phyloP scores from a whole-genome alignment of 2,797 vertebrate species.

The Orientallactaga sibirica region DNA sequence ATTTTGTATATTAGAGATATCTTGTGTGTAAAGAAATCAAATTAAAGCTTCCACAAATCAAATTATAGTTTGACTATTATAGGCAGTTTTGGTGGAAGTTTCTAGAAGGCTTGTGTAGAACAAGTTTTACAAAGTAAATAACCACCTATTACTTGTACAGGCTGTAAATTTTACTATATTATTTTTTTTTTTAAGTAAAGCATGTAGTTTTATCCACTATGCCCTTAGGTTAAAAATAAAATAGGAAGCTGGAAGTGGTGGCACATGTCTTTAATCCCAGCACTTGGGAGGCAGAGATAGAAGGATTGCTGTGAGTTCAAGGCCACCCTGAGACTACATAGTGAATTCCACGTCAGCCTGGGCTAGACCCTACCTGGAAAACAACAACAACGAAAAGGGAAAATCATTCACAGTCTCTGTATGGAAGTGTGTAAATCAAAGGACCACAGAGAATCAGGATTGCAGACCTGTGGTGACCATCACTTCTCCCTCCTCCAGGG shows the following conservation, averaged over 20 bases:
- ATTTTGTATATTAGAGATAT: not conserved
- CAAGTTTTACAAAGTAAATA: conserved; percentile 14
- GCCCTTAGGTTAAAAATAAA: not conserved
- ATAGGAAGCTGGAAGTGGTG: not conserved
- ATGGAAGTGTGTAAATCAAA: not conserved
- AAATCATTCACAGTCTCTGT: not conserved
- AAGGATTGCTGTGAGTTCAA: too few relatives aligned
- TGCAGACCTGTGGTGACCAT: not conserved
- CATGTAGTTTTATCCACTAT: not conserved
- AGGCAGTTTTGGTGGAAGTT: not conserved
- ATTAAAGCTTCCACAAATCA: conserved; percentile 4
- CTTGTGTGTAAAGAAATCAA: conserved; percentile 19
- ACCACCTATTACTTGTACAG: not conserved
- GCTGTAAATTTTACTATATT: not conserved
- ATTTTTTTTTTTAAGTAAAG: conserved; percentile 19
- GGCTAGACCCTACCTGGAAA: too few relatives aligned
- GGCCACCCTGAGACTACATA: too few relatives aligned
- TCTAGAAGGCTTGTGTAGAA: conserved; percentile 2
- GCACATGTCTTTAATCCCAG: too few relatives aligned
- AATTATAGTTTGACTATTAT: not conserved
- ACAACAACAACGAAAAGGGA: not conserved
- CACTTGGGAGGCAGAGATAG: too few relatives aligned
- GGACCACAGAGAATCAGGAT: not conserved
- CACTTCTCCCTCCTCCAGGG: conserved; percentile 15
- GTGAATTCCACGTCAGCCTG: too few relatives aligned